A percentile compares a stretch with the other conserved stretches of the same genome.
Evolutionary conservation across 2,113 vertebrate genomes (phyloP).

Genomic region (Nothobranchius furzeri): DNA sequence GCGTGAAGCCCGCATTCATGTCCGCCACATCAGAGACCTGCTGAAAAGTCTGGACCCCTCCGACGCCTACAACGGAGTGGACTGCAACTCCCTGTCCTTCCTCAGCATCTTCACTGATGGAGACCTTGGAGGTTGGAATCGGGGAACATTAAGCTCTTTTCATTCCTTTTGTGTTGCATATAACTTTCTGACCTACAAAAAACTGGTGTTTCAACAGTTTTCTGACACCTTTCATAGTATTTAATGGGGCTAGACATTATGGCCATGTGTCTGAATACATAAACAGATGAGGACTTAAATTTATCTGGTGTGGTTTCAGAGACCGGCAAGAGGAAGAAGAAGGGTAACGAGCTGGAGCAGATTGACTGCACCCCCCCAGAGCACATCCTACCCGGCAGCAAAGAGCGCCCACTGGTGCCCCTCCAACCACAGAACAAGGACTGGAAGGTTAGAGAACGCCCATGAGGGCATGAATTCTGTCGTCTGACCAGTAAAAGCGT

Average conservation of each 20-base stretch:
- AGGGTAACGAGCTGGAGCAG: conserved; percentile 93
- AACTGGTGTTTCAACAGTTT: not conserved
- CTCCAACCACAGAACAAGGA: conserved; percentile 98
- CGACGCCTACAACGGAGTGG: conserved; percentile 96
- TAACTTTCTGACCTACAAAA: not conserved
- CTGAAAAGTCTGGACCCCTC: conserved; percentile 97
- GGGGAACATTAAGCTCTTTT: too few species aligned
- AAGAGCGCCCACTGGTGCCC: conserved; percentile 91
- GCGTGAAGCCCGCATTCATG: conserved; percentile 96
- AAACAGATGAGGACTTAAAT: not conserved
- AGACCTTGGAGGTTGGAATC: conserved; percentile 89
- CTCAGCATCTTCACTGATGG: conserved; percentile 96
- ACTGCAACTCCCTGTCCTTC: conserved; percentile 97
- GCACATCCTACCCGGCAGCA: conserved; percentile 95
- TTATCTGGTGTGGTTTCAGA: conserved; percentile 71
- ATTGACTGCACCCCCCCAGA: conserved; percentile 98
- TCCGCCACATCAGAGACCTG: conserved; percentile 96
- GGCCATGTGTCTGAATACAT: too few species aligned
- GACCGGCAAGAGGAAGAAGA: conserved; percentile 93
- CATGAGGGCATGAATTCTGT: not conserved
- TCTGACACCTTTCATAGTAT: too few species aligned
- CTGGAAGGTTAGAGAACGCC: conserved; percentile 86
- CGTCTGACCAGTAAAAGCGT: too few species aligned
- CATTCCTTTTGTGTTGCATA: not conserved
- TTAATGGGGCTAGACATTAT: too few species aligned